These are phyloP conservation scores for Sphaeramia orbicularis DNA, from an alignment of 2,797 vertebrate species.

Conservation along the genomic window DNA sequence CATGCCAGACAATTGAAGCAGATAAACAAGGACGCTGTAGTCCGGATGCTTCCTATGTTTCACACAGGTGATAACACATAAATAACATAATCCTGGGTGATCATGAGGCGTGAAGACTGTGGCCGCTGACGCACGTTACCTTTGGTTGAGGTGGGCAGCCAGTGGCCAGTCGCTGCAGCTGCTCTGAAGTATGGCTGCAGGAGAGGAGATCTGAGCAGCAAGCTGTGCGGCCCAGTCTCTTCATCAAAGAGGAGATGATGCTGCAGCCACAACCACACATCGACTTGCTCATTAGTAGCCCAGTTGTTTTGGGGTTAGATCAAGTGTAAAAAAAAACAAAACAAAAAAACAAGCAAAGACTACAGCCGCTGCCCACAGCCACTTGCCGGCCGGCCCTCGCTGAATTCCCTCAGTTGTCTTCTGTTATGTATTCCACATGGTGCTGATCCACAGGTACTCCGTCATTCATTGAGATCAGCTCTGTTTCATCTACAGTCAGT, in stretches of 20 bases:
- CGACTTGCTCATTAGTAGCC: constrained; percentile 91
- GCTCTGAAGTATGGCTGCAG: constrained; percentile 95
- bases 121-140: constrained; percentile 86
- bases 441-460: constrained; percentile 70
- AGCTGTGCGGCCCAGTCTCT: constrained; percentile 96
- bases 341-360: constrained; percentile 3
- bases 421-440: constrained; percentile 76
- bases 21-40: constrained; percentile 58
- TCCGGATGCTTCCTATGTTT: constrained; percentile 23
- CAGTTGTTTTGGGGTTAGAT: constrained; percentile 61
- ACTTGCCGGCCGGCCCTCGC: constrained; percentile 59
- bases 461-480: constrained; percentile 22
- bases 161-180: constrained; percentile 94
- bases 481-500: constrained; percentile 19
- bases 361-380: constrained; percentile 18
- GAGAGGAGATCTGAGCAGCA: constrained; percentile 97
- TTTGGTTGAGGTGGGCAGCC: constrained; percentile 92
- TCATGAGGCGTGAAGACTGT: constrained; percentile 2
- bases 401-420: constrained; percentile 44
- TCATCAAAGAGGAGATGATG: constrained; percentile 99
- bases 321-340: constrained; percentile 7
- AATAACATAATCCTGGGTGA: constrained; percentile 1
- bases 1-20: constrained; percentile 83
- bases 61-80: constrained; percentile 8
- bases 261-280: constrained; percentile 99